Conservation (phyloP, 1,140 invertebrate genomes). For the Rhynchophorus ferrugineus region DNA sequence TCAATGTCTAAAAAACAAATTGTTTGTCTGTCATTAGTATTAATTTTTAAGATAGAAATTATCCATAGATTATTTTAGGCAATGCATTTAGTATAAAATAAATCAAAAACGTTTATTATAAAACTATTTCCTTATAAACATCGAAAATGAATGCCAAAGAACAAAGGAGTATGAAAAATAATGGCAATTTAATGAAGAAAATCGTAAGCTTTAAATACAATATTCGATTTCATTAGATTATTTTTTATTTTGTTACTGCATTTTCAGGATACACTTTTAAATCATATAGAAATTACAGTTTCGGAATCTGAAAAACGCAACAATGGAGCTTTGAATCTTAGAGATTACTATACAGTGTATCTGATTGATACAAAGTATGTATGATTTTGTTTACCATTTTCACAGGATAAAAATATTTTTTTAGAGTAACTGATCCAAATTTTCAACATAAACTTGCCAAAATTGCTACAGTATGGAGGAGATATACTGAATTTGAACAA, state of each 20-base stretch:
- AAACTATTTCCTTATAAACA: neutral
- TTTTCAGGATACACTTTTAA: constrained; percentile 61
- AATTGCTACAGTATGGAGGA: constrained; percentile 65
- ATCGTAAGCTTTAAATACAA: neutral
- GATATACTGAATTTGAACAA: constrained; percentile 80
- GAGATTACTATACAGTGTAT: constrained; percentile 79
- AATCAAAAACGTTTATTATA: too few relatives aligned
- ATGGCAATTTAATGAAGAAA: neutral
- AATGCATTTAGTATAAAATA: too few relatives aligned
- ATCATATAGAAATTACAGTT: constrained; percentile 74
- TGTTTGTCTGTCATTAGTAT: too few relatives aligned
- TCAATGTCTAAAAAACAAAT: too few relatives aligned
- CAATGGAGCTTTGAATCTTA: constrained; percentile 68
- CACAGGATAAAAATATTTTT: constrained; percentile 16
- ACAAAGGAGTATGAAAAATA: neutral
- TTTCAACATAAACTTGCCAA: constrained; percentile 55
- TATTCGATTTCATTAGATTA: neutral
- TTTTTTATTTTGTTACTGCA: neutral
- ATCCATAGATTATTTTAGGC: too few relatives aligned
- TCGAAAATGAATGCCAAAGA: neutral
- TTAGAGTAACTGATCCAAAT: constrained; percentile 55
- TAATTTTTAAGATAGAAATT: too few relatives aligned
- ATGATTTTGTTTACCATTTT: neutral
- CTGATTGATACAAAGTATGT: constrained; percentile 73
- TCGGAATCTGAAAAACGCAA: constrained; percentile 77